These are phyloP conservation scores for Heloderma charlesbogerti DNA, from an alignment of 2,113 vertebrate species.

Conservation along the genomic window DNA sequence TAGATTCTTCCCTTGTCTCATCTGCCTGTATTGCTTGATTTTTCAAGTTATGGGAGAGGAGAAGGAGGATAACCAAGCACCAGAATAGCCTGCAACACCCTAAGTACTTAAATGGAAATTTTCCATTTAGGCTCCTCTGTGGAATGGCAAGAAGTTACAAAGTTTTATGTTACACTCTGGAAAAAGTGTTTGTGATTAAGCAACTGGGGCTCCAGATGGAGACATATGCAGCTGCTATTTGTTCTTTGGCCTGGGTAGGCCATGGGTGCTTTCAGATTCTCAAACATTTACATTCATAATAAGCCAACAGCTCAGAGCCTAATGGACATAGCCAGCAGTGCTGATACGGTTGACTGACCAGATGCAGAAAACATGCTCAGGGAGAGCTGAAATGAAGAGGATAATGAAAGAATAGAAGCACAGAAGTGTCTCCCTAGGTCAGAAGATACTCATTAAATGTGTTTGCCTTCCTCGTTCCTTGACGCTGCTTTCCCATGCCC, in stretches of 20 bases:
- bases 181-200: neutral
- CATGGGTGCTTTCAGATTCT: conserved; percentile 26
- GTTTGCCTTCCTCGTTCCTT: conserved; percentile 27
- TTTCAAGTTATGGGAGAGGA: neutral
- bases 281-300: conserved; percentile 19
- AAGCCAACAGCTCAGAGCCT: neutral
- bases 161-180: neutral
- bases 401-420: conserved; percentile 28
- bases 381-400: conserved; percentile 29
- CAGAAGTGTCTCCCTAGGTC: neutral
- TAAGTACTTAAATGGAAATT: neutral
- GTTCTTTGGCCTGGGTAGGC: neutral
- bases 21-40: neutral
- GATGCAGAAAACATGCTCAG: conserved; percentile 4
- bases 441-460: conserved; percentile 27
- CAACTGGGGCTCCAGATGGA: neutral
- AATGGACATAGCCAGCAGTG: neutral
- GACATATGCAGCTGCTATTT: neutral
- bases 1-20: neutral
- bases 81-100: neutral
- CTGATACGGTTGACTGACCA: neutral
- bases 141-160: neutral
- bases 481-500: neutral
- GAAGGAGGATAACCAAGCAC: neutral
- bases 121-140: neutral